Evolutionary conservation across 2,113 vertebrate genomes (phyloP).

Genomic region (Clarias magur): DNA sequence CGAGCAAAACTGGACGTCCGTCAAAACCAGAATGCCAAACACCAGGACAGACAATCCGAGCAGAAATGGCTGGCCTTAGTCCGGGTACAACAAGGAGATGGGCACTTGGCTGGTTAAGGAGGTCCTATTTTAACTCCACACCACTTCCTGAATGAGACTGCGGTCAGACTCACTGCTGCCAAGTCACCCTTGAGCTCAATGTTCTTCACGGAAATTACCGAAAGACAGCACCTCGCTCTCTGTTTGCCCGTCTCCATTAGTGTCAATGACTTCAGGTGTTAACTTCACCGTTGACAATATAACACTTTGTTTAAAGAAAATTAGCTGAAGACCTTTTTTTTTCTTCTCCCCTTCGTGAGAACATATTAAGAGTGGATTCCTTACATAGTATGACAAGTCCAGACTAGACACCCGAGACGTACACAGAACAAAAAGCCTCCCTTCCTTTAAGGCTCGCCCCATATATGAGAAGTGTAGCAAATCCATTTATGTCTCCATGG

Average conservation of each 20-base stretch:
- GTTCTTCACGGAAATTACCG: slow-evolving; percentile 15
- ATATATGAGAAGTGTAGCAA: background rate
- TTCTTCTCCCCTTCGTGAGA: background rate
- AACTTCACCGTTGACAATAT: background rate
- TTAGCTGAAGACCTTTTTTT: background rate
- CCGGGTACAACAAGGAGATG: slow-evolving; percentile 48
- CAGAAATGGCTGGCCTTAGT: slow-evolving; percentile 52
- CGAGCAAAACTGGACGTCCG: slow-evolving; percentile 48
- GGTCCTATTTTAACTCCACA: slow-evolving; percentile 60
- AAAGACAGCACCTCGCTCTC: background rate
- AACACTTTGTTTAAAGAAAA: background rate
- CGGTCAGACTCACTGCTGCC: slow-evolving; percentile 53
- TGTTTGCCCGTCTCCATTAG: background rate
- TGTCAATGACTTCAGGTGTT: background rate
- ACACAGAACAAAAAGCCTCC: background rate
- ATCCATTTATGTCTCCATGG: background rate
- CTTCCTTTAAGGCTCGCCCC: background rate
- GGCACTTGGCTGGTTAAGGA: slow-evolving; percentile 46
- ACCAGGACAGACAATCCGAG: slow-evolving; percentile 27
- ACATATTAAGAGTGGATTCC: background rate
- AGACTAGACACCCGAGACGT: background rate
- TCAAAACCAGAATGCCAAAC: slow-evolving; percentile 56
- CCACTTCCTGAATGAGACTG: slow-evolving; percentile 58
- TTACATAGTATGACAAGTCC: slow-evolving; percentile 8
- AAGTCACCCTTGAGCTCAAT: slow-evolving; percentile 43